phyloP scores from a whole-genome alignment of 92 coral and sea anemone species.

The Epizoanthus scotinus region DNA sequence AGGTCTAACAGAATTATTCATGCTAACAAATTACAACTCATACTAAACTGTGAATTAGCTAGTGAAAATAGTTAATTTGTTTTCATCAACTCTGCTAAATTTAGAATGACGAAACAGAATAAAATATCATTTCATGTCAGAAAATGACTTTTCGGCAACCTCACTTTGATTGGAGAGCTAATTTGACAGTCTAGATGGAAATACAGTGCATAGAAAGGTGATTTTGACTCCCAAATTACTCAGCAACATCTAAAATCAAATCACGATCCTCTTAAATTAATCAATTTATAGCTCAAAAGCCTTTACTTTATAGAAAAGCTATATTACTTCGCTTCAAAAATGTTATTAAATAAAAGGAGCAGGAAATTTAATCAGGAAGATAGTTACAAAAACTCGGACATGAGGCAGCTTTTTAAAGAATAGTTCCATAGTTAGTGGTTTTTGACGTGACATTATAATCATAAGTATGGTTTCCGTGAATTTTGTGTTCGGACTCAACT shows the following conservation, averaged over 20 bases:
- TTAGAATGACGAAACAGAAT: constrained; percentile 39
- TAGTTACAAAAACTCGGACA: constrained; percentile 30
- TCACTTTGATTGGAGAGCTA: constrained; percentile 29
- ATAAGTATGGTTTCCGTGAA: constrained; percentile 58
- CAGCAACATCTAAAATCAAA: constrained; percentile 6
- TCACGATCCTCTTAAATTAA: constrained; percentile 10
- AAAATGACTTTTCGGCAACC: constrained; percentile 43
- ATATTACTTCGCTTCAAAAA: constrained; percentile 26
- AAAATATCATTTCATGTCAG: constrained; percentile 39
- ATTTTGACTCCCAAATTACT: constrained; percentile 35
- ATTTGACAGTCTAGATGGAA: constrained; percentile 27
- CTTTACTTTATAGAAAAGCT: neutral
- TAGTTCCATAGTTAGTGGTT: constrained; percentile 31
- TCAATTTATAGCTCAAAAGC: constrained; percentile 14
- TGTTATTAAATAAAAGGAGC: constrained; percentile 15
- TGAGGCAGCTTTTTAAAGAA: constrained; percentile 25
- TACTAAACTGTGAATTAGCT: constrained; percentile 6
- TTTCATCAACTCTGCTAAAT: constrained; percentile 39
- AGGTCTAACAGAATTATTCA: neutral
- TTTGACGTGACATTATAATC: constrained; percentile 23
- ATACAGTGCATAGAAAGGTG: neutral
- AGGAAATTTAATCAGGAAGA: constrained; percentile 33
- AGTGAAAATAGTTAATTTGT: constrained; percentile 26
- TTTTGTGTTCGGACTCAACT: constrained; percentile 56
- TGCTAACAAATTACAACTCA: neutral